These are phyloP conservation scores for Casuarius casuarius DNA, from an alignment of 2,113 vertebrate species.

Conservation along the genomic window DNA sequence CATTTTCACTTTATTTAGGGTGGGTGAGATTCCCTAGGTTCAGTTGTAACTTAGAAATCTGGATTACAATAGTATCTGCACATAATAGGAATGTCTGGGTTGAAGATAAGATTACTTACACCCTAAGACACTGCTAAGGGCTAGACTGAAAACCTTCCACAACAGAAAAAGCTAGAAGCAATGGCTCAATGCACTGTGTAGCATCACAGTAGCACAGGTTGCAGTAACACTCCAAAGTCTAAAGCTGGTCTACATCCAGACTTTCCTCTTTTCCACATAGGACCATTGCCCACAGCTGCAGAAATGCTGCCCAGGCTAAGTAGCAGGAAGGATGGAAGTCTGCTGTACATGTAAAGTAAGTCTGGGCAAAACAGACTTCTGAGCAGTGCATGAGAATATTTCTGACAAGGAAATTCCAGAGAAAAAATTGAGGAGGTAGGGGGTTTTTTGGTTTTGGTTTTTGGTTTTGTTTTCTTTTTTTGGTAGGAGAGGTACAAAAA, in stretches of 20 bases:
- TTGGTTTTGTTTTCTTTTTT: background rate
- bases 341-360: background rate
- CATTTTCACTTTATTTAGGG: background rate
- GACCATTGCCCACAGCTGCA: background rate
- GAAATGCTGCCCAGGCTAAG: fast-evolving
- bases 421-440: background rate
- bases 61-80: background rate
- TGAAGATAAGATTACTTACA: background rate
- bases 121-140: background rate
- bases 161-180: fast-evolving
- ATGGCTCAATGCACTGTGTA: background rate
- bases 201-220: background rate
- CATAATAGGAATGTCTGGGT: background rate
- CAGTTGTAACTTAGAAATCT: background rate
- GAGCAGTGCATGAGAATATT: background rate
- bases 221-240: fast-evolving
- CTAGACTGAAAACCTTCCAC: background rate
- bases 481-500: background rate
- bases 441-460: too few relatives aligned
- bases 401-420: background rate
- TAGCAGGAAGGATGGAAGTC: background rate
- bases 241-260: background rate
- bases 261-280: background rate
- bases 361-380: background rate
- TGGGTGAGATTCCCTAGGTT: background rate